Conservation (phyloP, 2,797 vertebrate genomes). For the Chelon labrosus region DNA sequence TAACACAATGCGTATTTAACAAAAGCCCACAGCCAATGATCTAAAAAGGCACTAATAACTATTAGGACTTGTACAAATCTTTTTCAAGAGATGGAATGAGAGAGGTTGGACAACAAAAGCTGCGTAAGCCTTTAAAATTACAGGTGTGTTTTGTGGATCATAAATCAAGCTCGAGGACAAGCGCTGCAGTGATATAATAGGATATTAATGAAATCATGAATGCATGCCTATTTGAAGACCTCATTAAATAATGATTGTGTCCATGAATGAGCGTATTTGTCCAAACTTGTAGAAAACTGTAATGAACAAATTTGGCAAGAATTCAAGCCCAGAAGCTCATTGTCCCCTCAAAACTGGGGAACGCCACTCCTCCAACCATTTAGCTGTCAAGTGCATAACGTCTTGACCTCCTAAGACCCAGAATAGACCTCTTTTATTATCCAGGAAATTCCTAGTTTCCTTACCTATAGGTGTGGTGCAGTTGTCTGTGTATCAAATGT, state of each 20-base stretch:
- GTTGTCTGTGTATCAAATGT: constrained; percentile 77
- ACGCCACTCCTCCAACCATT: constrained; percentile 64
- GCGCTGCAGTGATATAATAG: neutral
- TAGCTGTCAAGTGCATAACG: constrained; percentile 73
- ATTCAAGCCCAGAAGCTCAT: constrained; percentile 38
- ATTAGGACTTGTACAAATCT: neutral
- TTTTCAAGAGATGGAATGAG: neutral
- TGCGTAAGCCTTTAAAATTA: neutral
- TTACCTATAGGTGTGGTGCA: constrained; percentile 80
- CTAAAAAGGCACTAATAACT: neutral
- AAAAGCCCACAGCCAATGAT: no score
- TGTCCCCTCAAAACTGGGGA: constrained; percentile 37
- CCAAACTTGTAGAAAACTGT: neutral
- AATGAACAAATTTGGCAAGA: constrained; percentile 30
- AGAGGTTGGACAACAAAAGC: neutral
- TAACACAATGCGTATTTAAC: no score
- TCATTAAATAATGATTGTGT: no score
- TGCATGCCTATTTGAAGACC: constrained; percentile 1
- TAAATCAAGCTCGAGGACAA: neutral
- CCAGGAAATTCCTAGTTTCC: constrained; percentile 83
- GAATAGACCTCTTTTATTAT: constrained; percentile 79
- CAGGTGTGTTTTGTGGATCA: neutral
- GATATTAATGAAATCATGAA: neutral
- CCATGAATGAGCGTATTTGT: neutral
- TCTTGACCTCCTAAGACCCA: constrained; percentile 73